Base-by-base conservation (phyloP, 2,888 invertebrate species). In the Rotaria macrura region DNA sequence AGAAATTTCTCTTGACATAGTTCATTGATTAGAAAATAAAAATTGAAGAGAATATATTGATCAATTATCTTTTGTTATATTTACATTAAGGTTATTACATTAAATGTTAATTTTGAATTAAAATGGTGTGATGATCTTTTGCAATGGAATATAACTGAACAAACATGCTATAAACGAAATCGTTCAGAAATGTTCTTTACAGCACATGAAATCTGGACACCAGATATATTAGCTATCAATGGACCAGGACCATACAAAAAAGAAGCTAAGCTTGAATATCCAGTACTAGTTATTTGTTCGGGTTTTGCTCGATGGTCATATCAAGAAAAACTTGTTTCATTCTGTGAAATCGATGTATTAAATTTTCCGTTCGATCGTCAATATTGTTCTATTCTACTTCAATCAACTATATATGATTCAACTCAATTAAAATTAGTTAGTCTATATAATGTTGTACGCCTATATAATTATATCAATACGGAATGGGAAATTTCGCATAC, bases 291-390 rank as follows among this genome's bases (percentile, higher is more conserved):
- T 25, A 54, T 84, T 38, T 86, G 84, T 40, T 55, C 74, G 2
- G 86, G 84, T 6, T 55, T 84, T 55, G 79, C 84, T 20, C 52
- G 84, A 54, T 86, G 86, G 86, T 74, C 84, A 20, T 86, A 86
- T 83, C 86, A 84, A n/a, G 84, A 84, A 25, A 74, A 84, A 49
- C 74, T 74, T 34, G 55, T 79, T 34, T 49, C 74, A 38, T 86
- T 84, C 40, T 86, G 86, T 83, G 84, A 84, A 10, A 86, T 86
- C 23, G 79, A 86, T 43, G 57, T 86, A 2, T 23, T 72, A 55
- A 84, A 85, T 38, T 86, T 86, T 83, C 86, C 86, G 25, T 86
- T 86, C n/a, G 86, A 86, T n/a, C 79, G 74, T 40, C 86, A 86
- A 83, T 47, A 74, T 40, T 86, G 86, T 47, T 86, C 86, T 14